phyloP scores from a whole-genome alignment of 1,140 invertebrate genomes.

The Anastrepha obliqua region DNA sequence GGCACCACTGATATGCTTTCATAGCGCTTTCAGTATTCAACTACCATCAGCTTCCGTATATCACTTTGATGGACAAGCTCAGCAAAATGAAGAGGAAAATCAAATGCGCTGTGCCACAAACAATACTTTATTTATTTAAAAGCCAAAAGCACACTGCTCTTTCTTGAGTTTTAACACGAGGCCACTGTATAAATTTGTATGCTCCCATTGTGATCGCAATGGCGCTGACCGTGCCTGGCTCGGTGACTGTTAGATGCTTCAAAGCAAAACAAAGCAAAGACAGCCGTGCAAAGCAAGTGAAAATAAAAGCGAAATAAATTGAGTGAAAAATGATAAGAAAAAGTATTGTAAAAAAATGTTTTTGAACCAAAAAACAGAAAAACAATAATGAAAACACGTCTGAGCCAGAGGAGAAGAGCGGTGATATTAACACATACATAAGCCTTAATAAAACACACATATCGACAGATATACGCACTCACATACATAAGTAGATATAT shows the following conservation, averaged over 20 bases:
- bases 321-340: not conserved
- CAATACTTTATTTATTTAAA: conserved; percentile 46
- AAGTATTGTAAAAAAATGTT: not conserved
- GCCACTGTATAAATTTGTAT: not conserved
- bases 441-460: too few relatives aligned
- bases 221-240: not conserved
- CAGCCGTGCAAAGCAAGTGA: not conserved
- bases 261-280: not conserved
- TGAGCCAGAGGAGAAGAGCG: not conserved
- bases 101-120: not conserved
- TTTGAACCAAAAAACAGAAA: too few relatives aligned
- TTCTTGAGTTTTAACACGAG: not conserved
- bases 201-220: not conserved
- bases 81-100: not conserved
- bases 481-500: not conserved
- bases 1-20: not conserved
- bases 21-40: not conserved
- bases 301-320: conserved; percentile 47
- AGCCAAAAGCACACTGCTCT: not conserved
- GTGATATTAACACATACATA: too few relatives aligned
- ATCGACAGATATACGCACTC: too few relatives aligned
- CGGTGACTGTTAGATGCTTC: not conserved
- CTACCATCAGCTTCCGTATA: not conserved
- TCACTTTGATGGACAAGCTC: conserved; percentile 48
- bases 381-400: too few relatives aligned